Conservation (phyloP, 2,888 invertebrate genomes). For the Philhelius pedissequus region DNA sequence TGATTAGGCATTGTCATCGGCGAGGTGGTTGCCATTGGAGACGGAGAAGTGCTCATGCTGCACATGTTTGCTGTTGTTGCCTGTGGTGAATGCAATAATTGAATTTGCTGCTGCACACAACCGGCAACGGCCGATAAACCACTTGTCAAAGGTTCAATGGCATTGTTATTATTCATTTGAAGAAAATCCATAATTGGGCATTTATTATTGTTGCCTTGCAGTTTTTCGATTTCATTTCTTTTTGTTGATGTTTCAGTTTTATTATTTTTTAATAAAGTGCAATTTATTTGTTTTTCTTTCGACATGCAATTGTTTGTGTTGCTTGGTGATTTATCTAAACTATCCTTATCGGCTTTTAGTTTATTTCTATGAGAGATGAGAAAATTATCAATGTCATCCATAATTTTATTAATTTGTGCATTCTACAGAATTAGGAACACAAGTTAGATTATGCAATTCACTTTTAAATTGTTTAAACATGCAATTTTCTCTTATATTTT, state of each 20-base stretch:
- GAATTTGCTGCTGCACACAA: background rate
- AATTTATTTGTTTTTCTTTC: background rate
- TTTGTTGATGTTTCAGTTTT: background rate
- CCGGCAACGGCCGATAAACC: background rate
- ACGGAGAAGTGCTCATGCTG: constrained; percentile 23
- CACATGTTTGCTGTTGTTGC: constrained; percentile 1
- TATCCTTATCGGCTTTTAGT: constrained; percentile 25
- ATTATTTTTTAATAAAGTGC: background rate
- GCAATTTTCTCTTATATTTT: background rate
- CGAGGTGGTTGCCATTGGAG: constrained; percentile 45
- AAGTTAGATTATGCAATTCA: background rate
- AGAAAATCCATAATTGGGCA: constrained; percentile 51
- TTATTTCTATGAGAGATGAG: constrained; percentile 27
- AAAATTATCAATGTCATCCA: constrained; percentile 45
- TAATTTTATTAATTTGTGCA: background rate
- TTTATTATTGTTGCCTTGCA: constrained; percentile 10
- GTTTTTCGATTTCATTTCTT: constrained; percentile 25
- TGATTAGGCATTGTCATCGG: constrained; percentile 3
- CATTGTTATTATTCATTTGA: constrained; percentile 5
- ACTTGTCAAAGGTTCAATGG: constrained; percentile 38
- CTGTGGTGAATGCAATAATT: constrained; percentile 6
- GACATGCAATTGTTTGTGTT: background rate
- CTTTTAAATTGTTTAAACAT: background rate
- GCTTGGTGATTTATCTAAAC: background rate
- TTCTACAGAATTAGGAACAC: background rate